phyloP scores from a whole-genome alignment of 2,888 invertebrate species.

The Chloroclystis v-ata region DNA sequence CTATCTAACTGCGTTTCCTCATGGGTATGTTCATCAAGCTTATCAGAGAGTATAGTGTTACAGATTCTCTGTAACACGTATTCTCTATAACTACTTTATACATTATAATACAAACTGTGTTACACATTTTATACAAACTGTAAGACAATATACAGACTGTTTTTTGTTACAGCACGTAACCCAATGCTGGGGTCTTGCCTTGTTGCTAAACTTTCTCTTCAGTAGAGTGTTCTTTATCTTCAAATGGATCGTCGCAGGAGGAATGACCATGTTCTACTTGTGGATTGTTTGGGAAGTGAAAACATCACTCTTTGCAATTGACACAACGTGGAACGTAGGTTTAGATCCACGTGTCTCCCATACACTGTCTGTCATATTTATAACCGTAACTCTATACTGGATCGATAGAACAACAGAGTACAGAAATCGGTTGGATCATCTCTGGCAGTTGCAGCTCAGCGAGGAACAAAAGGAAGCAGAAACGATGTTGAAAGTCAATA shows the following conservation, averaged over 20 bases:
- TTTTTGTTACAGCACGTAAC: constrained; percentile 84
- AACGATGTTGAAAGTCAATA: constrained; percentile 91
- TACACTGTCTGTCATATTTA: constrained; percentile 83
- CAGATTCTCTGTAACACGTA: no score
- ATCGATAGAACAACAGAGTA: constrained; percentile 94
- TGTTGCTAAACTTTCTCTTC: constrained; percentile 87
- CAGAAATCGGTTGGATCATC: constrained; percentile 90
- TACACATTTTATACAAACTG: no score
- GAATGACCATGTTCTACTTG: constrained; percentile 82
- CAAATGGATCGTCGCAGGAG: constrained; percentile 84
- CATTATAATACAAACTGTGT: no score
- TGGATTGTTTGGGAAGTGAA: constrained; percentile 82
- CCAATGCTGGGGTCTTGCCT: constrained; percentile 81
- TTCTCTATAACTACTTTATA: no score
- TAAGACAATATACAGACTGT: neutral
- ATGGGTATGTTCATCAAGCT: constrained; percentile 55
- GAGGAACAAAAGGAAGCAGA: constrained; percentile 91
- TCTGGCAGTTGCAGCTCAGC: constrained; percentile 82
- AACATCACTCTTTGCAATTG: constrained; percentile 74
- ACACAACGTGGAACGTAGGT: constrained; percentile 83
- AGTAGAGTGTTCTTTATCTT: constrained; percentile 89
- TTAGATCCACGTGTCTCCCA: constrained; percentile 84
- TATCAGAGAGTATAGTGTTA: no score
- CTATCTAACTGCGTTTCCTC: constrained; percentile 70
- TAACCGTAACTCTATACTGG: constrained; percentile 87